Evolutionary conservation across 2,888 invertebrate species (phyloP), one percentile per base, ranked within the genome.

Genomic region (Autographa gamma): DNA sequence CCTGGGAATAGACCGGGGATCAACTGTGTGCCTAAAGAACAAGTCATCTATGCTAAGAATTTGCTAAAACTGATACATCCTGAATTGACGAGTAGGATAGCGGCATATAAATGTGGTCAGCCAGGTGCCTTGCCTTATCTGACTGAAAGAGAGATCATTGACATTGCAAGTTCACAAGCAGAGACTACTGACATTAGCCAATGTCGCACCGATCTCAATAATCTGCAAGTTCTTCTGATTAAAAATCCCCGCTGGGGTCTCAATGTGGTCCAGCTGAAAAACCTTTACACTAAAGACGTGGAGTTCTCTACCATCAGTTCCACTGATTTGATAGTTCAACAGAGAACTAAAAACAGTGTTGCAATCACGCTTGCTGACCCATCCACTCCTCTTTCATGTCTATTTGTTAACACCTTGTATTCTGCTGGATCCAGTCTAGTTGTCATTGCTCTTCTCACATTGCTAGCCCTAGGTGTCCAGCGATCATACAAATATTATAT

Each of bases 191-290:
- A 94, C 76, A 78, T 87, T 60, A 91, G 95, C 90, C 95, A 96
- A 74, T 93, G 96, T 77, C 93, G 95, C 75, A 94, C 93, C 58
- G 97, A 96, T 88, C 91, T 97, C 25, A 96, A 96, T 79, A 97
- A 97, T 86, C 96, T 97, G 63, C 96, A 97, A 86, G 96, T 98
- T 61, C 92, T 98, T 61, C 95, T 97, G 16, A 95, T 97, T 54
- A 96, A 96, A 73, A 98, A 98, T 90, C 97, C 97, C 0, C 96
- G 97, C 63, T 98, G 98, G 98, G 97, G 97, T 13, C 95, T 98
- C 16, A 96, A 95, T 77, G 95, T 97, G 16, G 95, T 97, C 9
- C 91, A 95, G 77, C 76, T 91, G 0, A 91, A 93, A 60, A 93
- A 86, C 62, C 79, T 91, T 19, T 93, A 94, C 77, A 90, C 91